Evolutionary conservation across 2,113 vertebrate genomes (phyloP), one percentile per base, ranked within the genome.

Genomic region (Pionites leucogaster): DNA sequence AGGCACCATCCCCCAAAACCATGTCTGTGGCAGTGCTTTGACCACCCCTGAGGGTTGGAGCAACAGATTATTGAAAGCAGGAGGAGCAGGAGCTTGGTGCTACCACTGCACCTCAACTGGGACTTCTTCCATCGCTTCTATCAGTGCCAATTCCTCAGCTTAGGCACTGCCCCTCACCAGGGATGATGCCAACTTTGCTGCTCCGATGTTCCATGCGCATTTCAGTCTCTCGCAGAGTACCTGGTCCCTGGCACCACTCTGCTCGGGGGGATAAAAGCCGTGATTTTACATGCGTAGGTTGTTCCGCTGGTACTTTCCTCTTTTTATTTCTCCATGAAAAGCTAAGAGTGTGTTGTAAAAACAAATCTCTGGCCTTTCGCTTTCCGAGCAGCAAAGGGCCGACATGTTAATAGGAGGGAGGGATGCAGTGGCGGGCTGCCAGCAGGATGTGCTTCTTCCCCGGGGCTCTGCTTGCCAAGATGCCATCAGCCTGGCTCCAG

Each of bases 121-220:
- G 24, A 8, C 31, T 14, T 71, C 47, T 52, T 33, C 52, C 41
- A 17, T 49, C 9, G 0, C 79, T 64, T 33, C 70, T 35, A 0
- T 13, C 14, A 1, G 8, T 39, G 53, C 62, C 1, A 1, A 10
- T 50, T 67, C 50, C 17, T 49, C 11, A 7, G 42, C 12, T 37
- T 5, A 16, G 39, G 55, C 8, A 2, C 59, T 16, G 12, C 44
- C 20, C 50, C 59, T 68, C 3, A 1, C 23, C 3, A 9, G 44
- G 29, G 53, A 3, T 2, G 11, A 8, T 57, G 35, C 65, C 33
- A 13, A 3, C 49, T 29, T 31, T 4, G 1, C 42, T 17, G 57
- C 52, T 44, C 42, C 2, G 3, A 39, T 31, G 33, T 41, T 37
- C 24, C n/a, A 6, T 7, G 0, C 2, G 12, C 13, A 3, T 46